Percentiles rank a stretch among this genome's conserved stretches.
Evolutionary conservation across 2,113 vertebrate genomes (phyloP).

Genomic region (Uropsilus gracilis): DNA sequence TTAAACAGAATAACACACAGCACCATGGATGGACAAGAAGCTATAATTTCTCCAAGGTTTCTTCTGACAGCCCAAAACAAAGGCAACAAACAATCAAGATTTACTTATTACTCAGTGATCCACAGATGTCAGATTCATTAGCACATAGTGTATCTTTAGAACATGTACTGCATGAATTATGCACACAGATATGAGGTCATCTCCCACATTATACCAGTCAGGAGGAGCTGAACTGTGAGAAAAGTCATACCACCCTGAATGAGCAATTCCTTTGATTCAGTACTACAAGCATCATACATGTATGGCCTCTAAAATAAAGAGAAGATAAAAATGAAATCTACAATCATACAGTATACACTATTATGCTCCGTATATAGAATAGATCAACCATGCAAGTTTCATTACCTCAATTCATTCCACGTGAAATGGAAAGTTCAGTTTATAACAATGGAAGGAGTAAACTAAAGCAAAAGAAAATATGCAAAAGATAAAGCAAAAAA

Average conservation of each 20-base stretch:
- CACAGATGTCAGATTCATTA: not conserved
- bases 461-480: not conserved
- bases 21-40: conserved; percentile 3
- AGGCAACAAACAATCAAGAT: conserved; percentile 37
- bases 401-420: conserved; percentile 5
- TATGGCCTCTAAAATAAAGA: not conserved
- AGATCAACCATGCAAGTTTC: not conserved
- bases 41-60: not conserved
- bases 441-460: not conserved
- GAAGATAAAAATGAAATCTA: not conserved
- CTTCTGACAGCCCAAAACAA: conserved; percentile 66
- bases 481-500: not conserved
- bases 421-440: conserved; percentile 7
- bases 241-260: not conserved
- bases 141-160: not conserved
- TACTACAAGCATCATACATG: not conserved
- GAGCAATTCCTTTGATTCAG: not conserved
- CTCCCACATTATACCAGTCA: not conserved
- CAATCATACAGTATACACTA: not conserved
- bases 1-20: conserved; percentile 36
- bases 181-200: not conserved
- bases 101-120: conserved; percentile 52
- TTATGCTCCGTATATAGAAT: not conserved
- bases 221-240: not conserved
- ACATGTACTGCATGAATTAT: not conserved